phyloP scores from a whole-genome alignment of 2,888 invertebrate genomes.

The Lasiommata megera region DNA sequence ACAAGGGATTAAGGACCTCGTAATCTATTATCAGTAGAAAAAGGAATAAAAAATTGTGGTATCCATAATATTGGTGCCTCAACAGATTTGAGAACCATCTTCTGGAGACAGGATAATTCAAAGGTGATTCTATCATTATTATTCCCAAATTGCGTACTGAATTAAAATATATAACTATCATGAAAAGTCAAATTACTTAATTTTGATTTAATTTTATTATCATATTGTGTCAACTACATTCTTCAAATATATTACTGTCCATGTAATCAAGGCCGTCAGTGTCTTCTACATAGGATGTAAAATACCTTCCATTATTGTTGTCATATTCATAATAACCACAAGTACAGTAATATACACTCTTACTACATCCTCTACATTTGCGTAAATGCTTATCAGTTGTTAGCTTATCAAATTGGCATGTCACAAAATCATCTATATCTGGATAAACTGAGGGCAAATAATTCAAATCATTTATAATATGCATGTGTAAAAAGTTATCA shows the following conservation, averaged over 20 bases:
- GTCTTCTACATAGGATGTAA: conserved; percentile 54
- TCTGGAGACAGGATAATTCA: too few species aligned
- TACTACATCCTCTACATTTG: conserved; percentile 67
- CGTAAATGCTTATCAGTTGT: conserved; percentile 63
- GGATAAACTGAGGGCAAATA: conserved; percentile 48
- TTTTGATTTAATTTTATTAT: background rate
- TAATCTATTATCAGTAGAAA: too few species aligned
- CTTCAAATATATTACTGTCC: conserved; percentile 68
- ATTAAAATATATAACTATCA: too few species aligned
- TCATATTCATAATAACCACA: conserved; percentile 60
- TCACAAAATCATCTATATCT: conserved; percentile 52
- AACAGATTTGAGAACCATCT: too few species aligned
- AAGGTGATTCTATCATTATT: too few species aligned
- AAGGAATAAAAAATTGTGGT: too few species aligned
- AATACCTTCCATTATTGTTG: conserved; percentile 57
- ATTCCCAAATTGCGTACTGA: too few species aligned
- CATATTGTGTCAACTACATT: conserved; percentile 33
- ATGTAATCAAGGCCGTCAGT: conserved; percentile 63
- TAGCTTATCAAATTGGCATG: conserved; percentile 63
- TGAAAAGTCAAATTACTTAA: background rate
- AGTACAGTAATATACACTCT: conserved; percentile 62
- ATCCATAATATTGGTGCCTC: too few species aligned
- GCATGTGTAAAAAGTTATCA: conserved; percentile 85
- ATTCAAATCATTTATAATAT: conserved; percentile 55
- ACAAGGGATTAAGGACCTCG: too few species aligned